Base-by-base conservation (phyloP, 2,888 invertebrate genomes). In the Arctia plantaginis region DNA sequence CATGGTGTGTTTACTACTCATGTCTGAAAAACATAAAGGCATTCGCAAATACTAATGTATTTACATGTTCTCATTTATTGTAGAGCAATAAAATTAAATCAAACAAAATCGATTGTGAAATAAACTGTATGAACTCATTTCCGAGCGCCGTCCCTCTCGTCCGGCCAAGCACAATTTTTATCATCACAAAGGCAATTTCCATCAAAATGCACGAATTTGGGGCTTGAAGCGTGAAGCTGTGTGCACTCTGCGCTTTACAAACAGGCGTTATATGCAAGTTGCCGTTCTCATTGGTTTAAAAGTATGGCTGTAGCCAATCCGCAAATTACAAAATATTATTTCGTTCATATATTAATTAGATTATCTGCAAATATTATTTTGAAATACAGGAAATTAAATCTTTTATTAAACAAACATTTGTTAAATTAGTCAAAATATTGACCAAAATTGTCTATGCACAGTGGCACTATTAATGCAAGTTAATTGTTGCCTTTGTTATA, bases 121-220 rank as follows among this genome's bases (percentile, higher is more conserved):
- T 90, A 90, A 91, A 93, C 90, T 91, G 92, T 90, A 91, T 91
- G 88, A 89, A 90, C 90, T 92, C 91, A 94, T 93, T 94, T 93
- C 94, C 94, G 89, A 88, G 79, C 86, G 84, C 72, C 80, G 85
- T 69, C 83, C 87, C 90, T 88, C 88, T 87, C 89, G 89, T 86
- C 88, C 87, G 89, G 89, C 83, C 87, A 89, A 88, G 82, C 88
- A 86, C 89, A 87, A 86, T 91, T 91, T 93, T 93, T 93, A 88
- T 93, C 91, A 90, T 91, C 90, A 92, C 93, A 93, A 93, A 93
- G 91, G 91, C 90, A 89, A 88, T 90, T 90, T 86, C 89, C 91
- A 93, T 93, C 92, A 93, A 92, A 93, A 93, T 93, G 90, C 92
- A 92, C 90, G 90, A 90, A 90, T 91, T 90, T 89, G 88, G 86